Evolutionary conservation across 2,888 invertebrate species (phyloP).

Genomic region (Crematogaster levior): DNA sequence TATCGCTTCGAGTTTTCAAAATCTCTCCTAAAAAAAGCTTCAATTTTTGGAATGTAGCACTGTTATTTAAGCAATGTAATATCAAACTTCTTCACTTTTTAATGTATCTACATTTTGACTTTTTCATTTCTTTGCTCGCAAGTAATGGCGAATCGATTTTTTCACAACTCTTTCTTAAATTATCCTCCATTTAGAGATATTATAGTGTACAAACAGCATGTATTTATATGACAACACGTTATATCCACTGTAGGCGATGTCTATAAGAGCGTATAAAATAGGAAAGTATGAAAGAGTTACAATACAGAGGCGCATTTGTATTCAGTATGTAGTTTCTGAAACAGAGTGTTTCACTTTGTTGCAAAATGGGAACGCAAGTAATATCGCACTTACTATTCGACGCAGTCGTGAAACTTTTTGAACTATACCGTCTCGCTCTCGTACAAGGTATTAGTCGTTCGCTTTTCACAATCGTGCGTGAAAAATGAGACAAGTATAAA

Average conservation of each 20-base stretch:
- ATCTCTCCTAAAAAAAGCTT: neutral
- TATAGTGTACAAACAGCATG: neutral
- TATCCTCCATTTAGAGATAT: neutral
- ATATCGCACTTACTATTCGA: constrained; percentile 50
- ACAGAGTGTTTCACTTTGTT: constrained; percentile 44
- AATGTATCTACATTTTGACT: too few relatives aligned
- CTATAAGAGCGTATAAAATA: constrained; percentile 14
- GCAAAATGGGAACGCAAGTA: constrained; percentile 42
- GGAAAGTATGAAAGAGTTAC: constrained; percentile 19
- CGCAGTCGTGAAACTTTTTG: constrained; percentile 44
- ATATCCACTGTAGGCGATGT: neutral
- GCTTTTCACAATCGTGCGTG: neutral
- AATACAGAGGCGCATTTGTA: constrained; percentile 35
- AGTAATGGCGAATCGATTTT: neutral
- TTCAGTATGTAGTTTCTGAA: constrained; percentile 49
- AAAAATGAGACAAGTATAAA: constrained; percentile 3
- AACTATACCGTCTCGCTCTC: constrained; percentile 33
- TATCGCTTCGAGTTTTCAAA: neutral
- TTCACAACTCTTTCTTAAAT: neutral
- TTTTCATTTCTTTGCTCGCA: neutral
- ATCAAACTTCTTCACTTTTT: neutral
- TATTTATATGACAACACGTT: neutral
- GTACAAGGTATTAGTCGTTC: constrained; percentile 26
- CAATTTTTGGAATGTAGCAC: neutral
- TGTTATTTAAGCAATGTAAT: neutral